Evolutionary conservation across 2,113 vertebrate species (phyloP).

Genomic region (Urocolius indicus): DNA sequence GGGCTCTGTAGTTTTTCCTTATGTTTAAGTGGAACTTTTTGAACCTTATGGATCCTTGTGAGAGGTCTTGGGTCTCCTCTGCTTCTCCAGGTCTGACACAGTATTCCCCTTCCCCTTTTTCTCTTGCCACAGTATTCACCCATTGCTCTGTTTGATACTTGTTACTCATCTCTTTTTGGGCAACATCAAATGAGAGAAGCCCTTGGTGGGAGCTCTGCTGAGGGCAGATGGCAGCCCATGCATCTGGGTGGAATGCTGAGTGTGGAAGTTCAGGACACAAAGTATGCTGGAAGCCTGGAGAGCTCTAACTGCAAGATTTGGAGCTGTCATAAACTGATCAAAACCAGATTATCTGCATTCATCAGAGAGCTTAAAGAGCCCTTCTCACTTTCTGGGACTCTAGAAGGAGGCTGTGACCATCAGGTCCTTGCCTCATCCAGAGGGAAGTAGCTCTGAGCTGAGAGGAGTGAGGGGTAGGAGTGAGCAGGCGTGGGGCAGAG

Average conservation of each 20-base stretch:
- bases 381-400: neutral
- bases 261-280: neutral
- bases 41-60: too few species aligned
- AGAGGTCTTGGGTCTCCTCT: neutral
- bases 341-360: neutral
- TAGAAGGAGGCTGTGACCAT: fast-evolving
- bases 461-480: neutral
- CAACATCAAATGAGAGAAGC: neutral
- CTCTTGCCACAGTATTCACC: neutral
- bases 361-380: neutral
- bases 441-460: neutral
- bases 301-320: neutral
- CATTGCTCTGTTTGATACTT: fast-evolving
- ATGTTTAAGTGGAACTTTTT: too few species aligned
- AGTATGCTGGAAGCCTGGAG: neutral
- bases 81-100: neutral
- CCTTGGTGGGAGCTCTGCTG: neutral
- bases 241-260: neutral
- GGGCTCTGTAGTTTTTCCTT: too few species aligned
- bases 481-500: neutral
- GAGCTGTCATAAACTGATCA: neutral
- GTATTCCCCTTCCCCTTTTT: neutral
- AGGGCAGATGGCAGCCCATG: fast-evolving
- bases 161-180: neutral
- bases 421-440: neutral